A percentile compares a stretch with the other conserved stretches of the same genome.
Conservation (phyloP, 2,888 invertebrate species). For the Plagiodera versicolora region DNA sequence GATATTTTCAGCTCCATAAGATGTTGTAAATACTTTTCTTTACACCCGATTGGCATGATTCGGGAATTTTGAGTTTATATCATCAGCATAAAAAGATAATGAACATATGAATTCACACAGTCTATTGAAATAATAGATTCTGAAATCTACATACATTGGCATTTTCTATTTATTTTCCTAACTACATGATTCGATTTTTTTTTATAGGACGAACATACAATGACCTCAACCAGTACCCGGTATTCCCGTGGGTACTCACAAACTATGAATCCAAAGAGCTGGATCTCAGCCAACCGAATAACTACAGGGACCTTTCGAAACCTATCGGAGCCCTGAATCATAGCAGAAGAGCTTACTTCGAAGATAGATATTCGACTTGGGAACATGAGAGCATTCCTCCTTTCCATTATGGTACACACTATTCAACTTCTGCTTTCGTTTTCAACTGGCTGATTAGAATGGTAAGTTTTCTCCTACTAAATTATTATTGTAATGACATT, state of each 20-base stretch:
- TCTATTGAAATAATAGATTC: no score
- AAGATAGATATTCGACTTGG: constrained; percentile 96
- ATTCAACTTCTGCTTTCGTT: constrained; percentile 97
- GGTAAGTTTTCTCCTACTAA: constrained; percentile 60
- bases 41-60: no score
- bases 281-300: constrained; percentile 94
- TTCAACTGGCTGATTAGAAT: constrained; percentile 97
- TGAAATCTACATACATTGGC: no score
- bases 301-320: constrained; percentile 97
- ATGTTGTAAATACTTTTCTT: no score
- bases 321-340: constrained; percentile 98
- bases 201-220: constrained; percentile 94
- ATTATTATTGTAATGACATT: no score
- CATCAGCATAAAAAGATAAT: no score
- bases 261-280: constrained; percentile 97
- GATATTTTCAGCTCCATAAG: no score
- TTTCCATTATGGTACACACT: constrained; percentile 99
- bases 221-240: constrained; percentile 98
- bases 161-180: not conserved
- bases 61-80: no score
- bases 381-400: constrained; percentile 98
- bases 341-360: constrained; percentile 92
- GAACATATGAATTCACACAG: no score
- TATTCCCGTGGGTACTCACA: constrained; percentile 99
- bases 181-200: not conserved